Base-by-base conservation (phyloP, 2,888 invertebrate species). In the Molorchus minor region DNA sequence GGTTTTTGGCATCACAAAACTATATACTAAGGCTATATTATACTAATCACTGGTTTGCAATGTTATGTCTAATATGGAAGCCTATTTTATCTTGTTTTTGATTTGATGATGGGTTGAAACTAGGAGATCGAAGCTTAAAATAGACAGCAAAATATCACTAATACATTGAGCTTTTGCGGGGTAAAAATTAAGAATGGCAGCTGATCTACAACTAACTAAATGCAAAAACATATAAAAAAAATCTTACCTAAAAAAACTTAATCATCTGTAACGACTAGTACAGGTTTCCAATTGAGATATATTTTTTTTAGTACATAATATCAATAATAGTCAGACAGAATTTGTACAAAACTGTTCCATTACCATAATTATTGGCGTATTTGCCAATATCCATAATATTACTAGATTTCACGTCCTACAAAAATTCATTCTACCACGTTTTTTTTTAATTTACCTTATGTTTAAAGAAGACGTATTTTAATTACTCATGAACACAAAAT, bases 261-360 rank as follows among this genome's bases (percentile, higher is more conserved):
- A 61, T 67, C 58, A 64, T 70, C 62, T 59, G 64, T 38, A 38
- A 62, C 64, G 73, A 73, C 73, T 73, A 73, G 73, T 71, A 73
- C 65, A 61, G 61, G 70, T 73, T 69, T 66, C 65, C 67, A 67
- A 64, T 63, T 67, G 65, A 65, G 65, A 65, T 62, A n/a, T n/a
- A n/a, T n/a, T n/a, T n/a, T n/a, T n/a, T 61, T 66, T 59, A 55
- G 35, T 56, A 35, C 51, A 51, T 45, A 58, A 54, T 60, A 58
- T 62, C 63, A 67, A 64, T 62, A 64, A 33, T n/a, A n/a, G n/a
- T 66, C 64, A 64, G 64, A 64, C 56, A 58, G 58, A 62, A 61
- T 64, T 67, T 67, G 66, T 67, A 67, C 66, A 65, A 65, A 54
- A 36, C 59, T 57, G 60, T 53, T 56, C 61, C 53, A 19, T 43